Conservation (phyloP, 2,797 vertebrate species). For the Erpetoichthys calabaricus region DNA sequence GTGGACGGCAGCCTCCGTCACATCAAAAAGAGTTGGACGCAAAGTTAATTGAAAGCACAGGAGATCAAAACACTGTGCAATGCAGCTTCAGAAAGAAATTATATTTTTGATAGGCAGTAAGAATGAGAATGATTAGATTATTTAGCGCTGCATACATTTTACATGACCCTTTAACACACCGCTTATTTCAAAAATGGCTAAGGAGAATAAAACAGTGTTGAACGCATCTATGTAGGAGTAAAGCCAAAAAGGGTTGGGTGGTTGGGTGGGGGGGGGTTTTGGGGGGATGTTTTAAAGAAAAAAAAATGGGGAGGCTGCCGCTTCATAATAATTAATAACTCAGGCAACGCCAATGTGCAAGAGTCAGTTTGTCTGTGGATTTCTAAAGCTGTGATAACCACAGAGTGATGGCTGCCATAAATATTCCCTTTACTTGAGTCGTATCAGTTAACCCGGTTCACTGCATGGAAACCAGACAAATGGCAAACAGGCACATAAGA, state of each 20-base stretch:
- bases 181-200: too few species aligned
- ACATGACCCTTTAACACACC: too few species aligned
- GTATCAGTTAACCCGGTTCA: conserved; percentile 15
- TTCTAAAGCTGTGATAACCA: conserved; percentile 35
- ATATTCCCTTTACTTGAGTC: background rate
- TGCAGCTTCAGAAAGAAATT: too few species aligned
- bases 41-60: too few species aligned
- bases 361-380: conserved; percentile 43
- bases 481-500: conserved; percentile 16
- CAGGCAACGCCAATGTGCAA: conserved; percentile 26
- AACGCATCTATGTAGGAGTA: too few species aligned
- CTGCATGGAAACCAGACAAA: conserved; percentile 2
- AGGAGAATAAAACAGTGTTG: too few species aligned
- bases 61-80: too few species aligned
- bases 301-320: background rate
- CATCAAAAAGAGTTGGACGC: too few species aligned
- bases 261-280: background rate
- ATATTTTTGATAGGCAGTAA: too few species aligned
- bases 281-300: background rate
- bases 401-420: conserved; percentile 23
- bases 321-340: conserved; percentile 37
- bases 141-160: too few species aligned
- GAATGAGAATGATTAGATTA: too few species aligned
- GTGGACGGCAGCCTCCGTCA: too few species aligned
- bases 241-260: background rate